Percentiles rank a stretch among this genome's conserved stretches.
phyloP scores from a whole-genome alignment of 2,113 vertebrate species.

The Oreochromis spilurus region DNA sequence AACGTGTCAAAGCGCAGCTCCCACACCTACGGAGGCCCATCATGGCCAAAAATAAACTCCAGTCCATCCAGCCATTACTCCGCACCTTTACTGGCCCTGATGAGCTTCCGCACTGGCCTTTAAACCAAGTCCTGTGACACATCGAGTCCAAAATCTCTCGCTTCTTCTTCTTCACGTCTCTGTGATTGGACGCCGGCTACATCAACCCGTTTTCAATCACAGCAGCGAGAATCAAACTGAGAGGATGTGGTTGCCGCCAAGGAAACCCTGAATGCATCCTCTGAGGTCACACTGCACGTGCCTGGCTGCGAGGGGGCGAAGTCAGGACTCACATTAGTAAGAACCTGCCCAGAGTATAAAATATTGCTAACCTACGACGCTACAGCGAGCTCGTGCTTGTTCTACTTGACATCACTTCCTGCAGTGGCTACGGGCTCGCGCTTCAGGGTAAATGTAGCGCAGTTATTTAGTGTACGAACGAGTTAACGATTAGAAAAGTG shows the following conservation, averaged over 20 bases:
- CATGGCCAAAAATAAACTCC: neutral
- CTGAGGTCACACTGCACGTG: neutral
- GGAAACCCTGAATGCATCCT: neutral
- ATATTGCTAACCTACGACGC: neutral
- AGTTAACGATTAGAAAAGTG: neutral
- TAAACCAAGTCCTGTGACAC: neutral
- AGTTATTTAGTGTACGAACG: neutral
- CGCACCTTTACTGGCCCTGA: neutral
- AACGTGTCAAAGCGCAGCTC: neutral
- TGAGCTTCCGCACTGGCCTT: neutral
- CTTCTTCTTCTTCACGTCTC: neutral
- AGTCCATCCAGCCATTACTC: neutral
- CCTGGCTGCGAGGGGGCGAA: neutral
- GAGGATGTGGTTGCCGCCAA: neutral
- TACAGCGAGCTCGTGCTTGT: neutral
- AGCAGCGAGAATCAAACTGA: neutral
- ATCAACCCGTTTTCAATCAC: neutral
- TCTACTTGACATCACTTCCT: conserved; percentile 12
- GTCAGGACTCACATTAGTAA: neutral
- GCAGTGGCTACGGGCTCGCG: neutral
- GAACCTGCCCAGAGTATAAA: neutral
- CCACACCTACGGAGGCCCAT: neutral
- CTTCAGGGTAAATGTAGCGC: neutral
- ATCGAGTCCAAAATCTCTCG: neutral
- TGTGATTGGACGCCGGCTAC: neutral